Base-by-base conservation (phyloP, 2,888 invertebrate genomes). In the Eupeodes latifasciatus region DNA sequence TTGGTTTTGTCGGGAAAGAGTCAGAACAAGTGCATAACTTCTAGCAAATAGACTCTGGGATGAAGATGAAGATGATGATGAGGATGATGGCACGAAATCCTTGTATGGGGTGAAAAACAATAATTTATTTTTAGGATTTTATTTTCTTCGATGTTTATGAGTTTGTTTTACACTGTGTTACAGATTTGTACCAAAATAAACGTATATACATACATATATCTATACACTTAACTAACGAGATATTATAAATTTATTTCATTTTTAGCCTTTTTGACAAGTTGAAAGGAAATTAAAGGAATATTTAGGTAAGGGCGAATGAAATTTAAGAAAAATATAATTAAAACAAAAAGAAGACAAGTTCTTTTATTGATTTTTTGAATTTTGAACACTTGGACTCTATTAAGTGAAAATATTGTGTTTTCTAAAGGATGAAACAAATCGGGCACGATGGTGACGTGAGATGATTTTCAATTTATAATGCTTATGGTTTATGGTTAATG, bases 101-200 rank as follows among this genome's bases (percentile, higher is more conserved):
- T 85, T 85, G 88, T 88, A 88, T 88, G 88, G 88, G 88, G 88
- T 85, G 88, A 81, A 85, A 88, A 88, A 71, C 27, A 84, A 14
- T 76, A 84, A 14, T 76, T 66, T 88, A 88, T 88, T 88, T 88
- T 85, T 88, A 88, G 88, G 80, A 64, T 75, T 75, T 78, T 44
- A 55, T 72, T 71, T 83, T 83, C 55, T 55, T 71, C 40, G 49
- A 79, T 78, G 77, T 78, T 77, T 74, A 59, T 49, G 61, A 74
- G 77, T 72, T 86, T 72, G 44, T 78, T 81, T 81, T 81, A 75
- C 59, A 66, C 71, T 49, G 51, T 62, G 27, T 27, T 51, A 57
- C 34, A 55, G 44, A 57, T 36, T 5, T 16, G 27, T 44, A 11
- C 3, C n/a, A 2, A 10, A 7, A 16, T 64, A 44, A 40, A 5